Evolutionary conservation across 2,888 invertebrate species (phyloP).

Genomic region (Siphlonurus alternatus): DNA sequence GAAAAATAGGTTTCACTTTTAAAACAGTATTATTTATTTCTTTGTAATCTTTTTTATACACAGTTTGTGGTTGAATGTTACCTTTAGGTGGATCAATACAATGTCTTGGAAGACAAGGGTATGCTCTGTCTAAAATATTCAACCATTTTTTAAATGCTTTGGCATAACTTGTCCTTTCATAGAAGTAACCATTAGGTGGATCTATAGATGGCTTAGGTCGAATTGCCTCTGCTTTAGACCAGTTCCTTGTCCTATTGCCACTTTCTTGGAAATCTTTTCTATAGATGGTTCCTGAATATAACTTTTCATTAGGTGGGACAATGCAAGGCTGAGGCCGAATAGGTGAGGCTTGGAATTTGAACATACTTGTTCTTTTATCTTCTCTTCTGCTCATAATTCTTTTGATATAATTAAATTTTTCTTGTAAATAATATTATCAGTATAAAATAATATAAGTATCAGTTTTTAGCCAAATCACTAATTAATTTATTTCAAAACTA

Average conservation of each 20-base stretch:
- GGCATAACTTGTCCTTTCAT: background rate
- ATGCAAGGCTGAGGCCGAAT: background rate
- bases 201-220: background rate
- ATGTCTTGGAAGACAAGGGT: background rate
- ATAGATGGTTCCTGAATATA: background rate
- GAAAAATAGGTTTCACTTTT: too few relatives aligned
- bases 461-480: too few relatives aligned
- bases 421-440: too few relatives aligned
- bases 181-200: background rate
- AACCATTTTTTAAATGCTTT: background rate
- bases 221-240: background rate
- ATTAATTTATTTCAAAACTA: too few relatives aligned
- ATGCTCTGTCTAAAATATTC: background rate
- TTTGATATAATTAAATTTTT: background rate
- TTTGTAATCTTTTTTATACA: background rate
- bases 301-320: background rate
- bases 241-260: background rate
- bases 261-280: background rate
- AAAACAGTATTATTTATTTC: too few relatives aligned
- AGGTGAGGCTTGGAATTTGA: background rate
- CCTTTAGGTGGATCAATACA: background rate
- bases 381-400: background rate
- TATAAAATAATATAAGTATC: too few relatives aligned
- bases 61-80: background rate
- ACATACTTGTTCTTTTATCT: too few relatives aligned